These are phyloP conservation scores for Steatornis caripensis DNA, from an alignment of 2,113 vertebrate genomes.

Conservation along the genomic window DNA sequence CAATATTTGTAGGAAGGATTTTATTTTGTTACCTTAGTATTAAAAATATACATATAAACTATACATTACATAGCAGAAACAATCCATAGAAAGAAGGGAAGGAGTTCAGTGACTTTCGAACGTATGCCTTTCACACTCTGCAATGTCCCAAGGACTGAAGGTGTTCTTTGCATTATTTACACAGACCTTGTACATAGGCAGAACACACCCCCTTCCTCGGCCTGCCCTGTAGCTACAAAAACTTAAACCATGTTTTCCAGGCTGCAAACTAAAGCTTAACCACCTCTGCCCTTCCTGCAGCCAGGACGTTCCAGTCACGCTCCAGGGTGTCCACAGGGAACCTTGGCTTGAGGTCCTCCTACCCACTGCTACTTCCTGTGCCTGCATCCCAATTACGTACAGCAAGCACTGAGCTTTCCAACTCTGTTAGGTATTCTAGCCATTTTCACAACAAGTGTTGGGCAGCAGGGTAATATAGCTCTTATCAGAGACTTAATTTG, in stretches of 20 bases:
- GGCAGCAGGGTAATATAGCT: background rate
- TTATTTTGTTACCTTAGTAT: background rate
- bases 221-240: background rate
- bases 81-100: background rate
- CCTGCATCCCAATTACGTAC: background rate
- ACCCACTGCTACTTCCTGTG: background rate
- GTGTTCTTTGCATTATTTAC: background rate
- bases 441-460: background rate
- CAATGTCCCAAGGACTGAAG: background rate
- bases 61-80: background rate
- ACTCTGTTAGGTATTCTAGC: background rate
- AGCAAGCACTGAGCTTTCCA: background rate
- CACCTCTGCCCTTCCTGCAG: background rate
- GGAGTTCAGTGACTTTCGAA: background rate
- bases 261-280: background rate
- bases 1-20: background rate
- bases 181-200: background rate
- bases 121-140: background rate
- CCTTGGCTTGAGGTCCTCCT: background rate
- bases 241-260: background rate
- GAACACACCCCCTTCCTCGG: background rate
- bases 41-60: background rate
- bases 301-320: background rate
- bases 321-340: background rate
- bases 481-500: background rate